A percentile compares a stretch with the other conserved stretches of the same genome.
Evolutionary conservation across 2,888 invertebrate species (phyloP).

Genomic region (Meloe dianella): DNA sequence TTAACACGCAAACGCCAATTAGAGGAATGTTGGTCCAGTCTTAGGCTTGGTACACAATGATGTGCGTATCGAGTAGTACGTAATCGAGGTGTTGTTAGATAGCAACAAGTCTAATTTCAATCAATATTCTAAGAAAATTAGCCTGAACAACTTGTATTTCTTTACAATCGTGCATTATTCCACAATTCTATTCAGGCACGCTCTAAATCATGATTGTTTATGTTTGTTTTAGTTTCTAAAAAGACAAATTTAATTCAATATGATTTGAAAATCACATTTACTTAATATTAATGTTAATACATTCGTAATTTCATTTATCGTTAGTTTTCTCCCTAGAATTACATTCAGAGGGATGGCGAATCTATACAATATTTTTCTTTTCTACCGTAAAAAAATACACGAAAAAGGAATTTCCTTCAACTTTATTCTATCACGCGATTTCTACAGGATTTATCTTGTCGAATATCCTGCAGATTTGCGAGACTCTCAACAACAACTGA

Average conservation of each 20-base stretch:
- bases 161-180: too few species aligned
- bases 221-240: too few species aligned
- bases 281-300: too few species aligned
- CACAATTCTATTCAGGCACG: too few species aligned
- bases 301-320: constrained; percentile 40
- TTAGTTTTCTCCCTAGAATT: constrained; percentile 28
- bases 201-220: too few species aligned
- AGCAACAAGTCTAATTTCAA: too few species aligned
- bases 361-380: background rate
- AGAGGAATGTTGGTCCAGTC: constrained; percentile 29
- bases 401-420: constrained; percentile 21
- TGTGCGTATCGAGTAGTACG: too few species aligned
- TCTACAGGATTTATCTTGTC: constrained; percentile 21
- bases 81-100: too few species aligned
- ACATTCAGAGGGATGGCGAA: background rate
- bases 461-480: constrained; percentile 19
- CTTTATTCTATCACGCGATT: constrained; percentile 29
- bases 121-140: too few species aligned
- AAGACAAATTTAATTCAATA: too few species aligned
- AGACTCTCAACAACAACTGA: background rate
- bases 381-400: constrained; percentile 21
- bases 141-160: too few species aligned
- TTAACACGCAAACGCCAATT: constrained; percentile 24
- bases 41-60: background rate
- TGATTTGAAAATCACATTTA: too few species aligned